Conservation (phyloP, 1,140 invertebrate species). For the Diachasma alloeum region DNA sequence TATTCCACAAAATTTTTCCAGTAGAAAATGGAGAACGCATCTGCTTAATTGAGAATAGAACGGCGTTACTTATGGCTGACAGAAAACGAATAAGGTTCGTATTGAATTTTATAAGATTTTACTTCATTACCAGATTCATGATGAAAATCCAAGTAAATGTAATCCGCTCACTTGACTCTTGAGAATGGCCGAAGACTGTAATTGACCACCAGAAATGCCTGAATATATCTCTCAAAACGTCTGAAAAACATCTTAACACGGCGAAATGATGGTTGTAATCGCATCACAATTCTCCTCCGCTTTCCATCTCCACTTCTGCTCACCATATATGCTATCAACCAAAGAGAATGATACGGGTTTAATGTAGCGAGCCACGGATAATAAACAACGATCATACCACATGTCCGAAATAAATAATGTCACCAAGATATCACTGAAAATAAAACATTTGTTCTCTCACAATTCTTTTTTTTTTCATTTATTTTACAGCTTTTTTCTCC, state of each 20-base stretch:
- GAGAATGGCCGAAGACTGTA: not conserved
- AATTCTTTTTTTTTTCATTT: not conserved
- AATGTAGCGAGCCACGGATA: slow-evolving; percentile 57
- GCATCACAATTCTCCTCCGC: not conserved
- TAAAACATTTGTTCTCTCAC: slow-evolving; percentile 42
- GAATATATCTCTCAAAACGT: not conserved
- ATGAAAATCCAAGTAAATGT: not conserved
- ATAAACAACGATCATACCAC: slow-evolving; percentile 58
- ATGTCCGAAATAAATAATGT: slow-evolving; percentile 53
- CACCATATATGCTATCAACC: not conserved
- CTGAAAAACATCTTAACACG: not conserved
- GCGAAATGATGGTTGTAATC: slow-evolving; percentile 1
- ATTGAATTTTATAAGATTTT: not conserved
- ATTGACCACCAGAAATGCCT: not conserved
- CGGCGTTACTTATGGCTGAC: too few species aligned
- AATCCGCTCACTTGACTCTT: not conserved
- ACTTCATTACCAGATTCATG: not conserved
- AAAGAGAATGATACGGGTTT: slow-evolving; percentile 52
- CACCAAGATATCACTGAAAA: slow-evolving; percentile 44
- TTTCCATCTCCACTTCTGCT: not conserved
- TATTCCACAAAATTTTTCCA: not conserved
- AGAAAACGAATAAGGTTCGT: too few species aligned
- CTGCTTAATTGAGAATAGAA: not conserved
- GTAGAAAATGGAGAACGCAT: not conserved
- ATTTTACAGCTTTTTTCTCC: not conserved